Evolutionary conservation across 2,888 invertebrate species (phyloP).

Genomic region (Trachelus troglodyta): DNA sequence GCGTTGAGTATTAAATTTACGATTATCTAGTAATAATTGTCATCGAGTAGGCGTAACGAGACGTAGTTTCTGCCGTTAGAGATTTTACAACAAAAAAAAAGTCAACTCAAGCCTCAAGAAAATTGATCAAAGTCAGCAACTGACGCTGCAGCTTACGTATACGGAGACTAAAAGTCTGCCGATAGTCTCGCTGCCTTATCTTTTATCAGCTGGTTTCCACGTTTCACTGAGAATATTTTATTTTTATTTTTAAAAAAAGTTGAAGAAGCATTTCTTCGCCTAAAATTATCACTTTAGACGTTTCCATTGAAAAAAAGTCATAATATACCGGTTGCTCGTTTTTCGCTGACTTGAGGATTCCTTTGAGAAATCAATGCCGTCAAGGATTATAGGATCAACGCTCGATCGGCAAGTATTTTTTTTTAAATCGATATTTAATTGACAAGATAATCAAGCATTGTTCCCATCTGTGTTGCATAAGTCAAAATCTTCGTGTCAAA

Average conservation of each 20-base stretch:
- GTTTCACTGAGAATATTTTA: neutral
- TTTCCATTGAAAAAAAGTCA: neutral
- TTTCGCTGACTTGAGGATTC: neutral
- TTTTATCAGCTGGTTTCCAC: neutral
- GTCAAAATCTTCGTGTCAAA: neutral
- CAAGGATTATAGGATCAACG: neutral
- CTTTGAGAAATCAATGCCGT: neutral
- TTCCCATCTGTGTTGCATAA: no score
- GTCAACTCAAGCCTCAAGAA: neutral
- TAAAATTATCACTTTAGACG: neutral
- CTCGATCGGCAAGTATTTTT: neutral
- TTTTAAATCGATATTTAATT: neutral
- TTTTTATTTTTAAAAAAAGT: neutral
- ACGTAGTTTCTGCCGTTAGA: neutral
- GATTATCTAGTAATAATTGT: neutral
- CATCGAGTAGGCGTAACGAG: neutral
- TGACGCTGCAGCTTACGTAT: neutral
- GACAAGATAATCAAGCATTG: no score
- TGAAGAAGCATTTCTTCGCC: neutral
- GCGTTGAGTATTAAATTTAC: neutral
- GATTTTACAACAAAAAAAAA: neutral
- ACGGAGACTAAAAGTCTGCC: neutral
- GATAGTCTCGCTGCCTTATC: neutral
- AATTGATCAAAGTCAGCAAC: neutral
- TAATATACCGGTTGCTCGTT: neutral